Conservation (phyloP, 1,140 invertebrate genomes). For the Antheraea pernyi region DNA sequence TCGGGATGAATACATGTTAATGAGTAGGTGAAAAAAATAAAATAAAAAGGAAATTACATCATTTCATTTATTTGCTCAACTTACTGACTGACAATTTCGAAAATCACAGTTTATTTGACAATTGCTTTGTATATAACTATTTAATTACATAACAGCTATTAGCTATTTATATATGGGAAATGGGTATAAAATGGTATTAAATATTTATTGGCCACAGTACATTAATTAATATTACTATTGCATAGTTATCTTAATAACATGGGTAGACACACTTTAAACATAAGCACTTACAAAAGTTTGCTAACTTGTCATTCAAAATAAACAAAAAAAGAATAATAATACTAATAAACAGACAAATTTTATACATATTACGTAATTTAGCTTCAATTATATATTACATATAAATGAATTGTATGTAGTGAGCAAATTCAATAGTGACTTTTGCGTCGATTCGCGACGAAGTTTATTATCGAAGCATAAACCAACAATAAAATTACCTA, state of each 20-base stretch:
- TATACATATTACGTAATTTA: conserved; percentile 29
- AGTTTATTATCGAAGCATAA: conserved; percentile 45
- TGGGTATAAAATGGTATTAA: conserved; percentile 76
- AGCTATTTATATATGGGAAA: conserved; percentile 71
- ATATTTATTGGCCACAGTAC: conserved; percentile 75
- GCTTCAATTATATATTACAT: conserved; percentile 21
- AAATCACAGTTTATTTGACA: conserved; percentile 78
- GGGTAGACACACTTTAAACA: conserved; percentile 25
- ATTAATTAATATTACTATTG: conserved; percentile 43
- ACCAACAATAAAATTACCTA: conserved; percentile 32
- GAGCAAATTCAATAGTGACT: conserved; percentile 51
- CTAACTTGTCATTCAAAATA: conserved; percentile 23
- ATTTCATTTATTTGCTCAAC: conserved; percentile 78
- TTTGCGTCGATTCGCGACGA: conserved; percentile 16
- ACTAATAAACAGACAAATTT: conserved; percentile 27
- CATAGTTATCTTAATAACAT: conserved; percentile 43
- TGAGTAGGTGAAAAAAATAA: conserved; percentile 20
- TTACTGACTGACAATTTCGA: conserved; percentile 78
- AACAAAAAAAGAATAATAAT: conserved; percentile 27
- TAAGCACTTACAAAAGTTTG: conserved; percentile 16
- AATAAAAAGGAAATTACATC: conserved; percentile 54
- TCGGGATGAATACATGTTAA: not conserved
- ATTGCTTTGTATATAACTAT: conserved; percentile 64
- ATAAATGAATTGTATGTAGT: conserved; percentile 29
- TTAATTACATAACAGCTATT: conserved; percentile 68